Evolutionary conservation across 2,113 vertebrate genomes (phyloP).

Genomic region (Anarhynchus alexandrinus): DNA sequence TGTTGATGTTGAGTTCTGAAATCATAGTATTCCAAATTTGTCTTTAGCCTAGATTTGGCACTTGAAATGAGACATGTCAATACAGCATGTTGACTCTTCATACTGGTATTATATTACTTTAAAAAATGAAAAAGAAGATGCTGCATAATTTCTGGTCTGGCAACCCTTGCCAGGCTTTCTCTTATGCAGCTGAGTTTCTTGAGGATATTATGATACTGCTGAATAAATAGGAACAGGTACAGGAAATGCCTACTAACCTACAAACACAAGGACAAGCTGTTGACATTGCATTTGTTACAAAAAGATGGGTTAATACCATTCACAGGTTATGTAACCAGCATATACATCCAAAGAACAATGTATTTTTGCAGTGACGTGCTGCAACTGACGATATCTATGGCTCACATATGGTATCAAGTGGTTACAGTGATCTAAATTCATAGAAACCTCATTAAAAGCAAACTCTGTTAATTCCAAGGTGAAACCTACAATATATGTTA

Average conservation of each 20-base stretch:
- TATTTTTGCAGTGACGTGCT: neutral
- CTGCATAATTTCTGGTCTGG: neutral
- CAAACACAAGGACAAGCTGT: neutral
- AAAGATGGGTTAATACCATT: neutral
- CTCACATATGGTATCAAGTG: neutral
- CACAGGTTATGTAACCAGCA: neutral
- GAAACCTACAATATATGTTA: neutral
- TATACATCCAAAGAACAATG: neutral
- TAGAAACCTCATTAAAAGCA: neutral
- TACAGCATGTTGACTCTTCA: neutral
- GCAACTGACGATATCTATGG: fast-evolving
- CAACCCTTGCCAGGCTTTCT: neutral
- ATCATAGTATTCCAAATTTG: neutral
- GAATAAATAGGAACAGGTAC: neutral
- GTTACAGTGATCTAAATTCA: neutral
- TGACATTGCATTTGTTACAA: neutral
- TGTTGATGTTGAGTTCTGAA: neutral
- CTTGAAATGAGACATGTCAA: neutral
- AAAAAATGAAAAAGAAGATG: neutral
- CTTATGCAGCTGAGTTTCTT: neutral
- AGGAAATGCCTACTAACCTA: neutral
- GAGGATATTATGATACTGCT: neutral
- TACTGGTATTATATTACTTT: neutral
- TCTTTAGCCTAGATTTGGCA: neutral
- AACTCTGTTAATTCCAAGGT: neutral